These are phyloP conservation scores for Pachyseris speciosa DNA, from an alignment of 64 coral and sea anemone species.

Conservation along the genomic window DNA sequence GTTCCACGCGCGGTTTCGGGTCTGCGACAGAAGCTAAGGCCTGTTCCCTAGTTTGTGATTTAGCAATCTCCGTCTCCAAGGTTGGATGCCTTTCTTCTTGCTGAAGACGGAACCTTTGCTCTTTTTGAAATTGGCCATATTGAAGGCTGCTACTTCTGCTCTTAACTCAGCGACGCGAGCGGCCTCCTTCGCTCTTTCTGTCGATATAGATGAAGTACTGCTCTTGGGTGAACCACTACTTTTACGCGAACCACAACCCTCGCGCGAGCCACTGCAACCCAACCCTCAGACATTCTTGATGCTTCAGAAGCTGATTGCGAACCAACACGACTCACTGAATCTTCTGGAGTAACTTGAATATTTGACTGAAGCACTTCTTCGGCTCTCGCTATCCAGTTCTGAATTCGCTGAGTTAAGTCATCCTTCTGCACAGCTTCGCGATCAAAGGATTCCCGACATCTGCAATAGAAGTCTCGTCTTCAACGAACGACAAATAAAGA, in stretches of 20 bases:
- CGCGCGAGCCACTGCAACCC: no score
- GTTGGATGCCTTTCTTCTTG: background rate
- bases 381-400: background rate
- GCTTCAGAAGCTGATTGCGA: background rate
- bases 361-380: background rate
- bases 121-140: background rate
- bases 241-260: background rate
- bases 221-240: background rate
- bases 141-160: background rate
- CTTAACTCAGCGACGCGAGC: background rate
- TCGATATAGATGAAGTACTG: background rate
- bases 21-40: background rate
- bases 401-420: background rate
- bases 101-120: background rate
- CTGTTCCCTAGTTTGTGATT: background rate
- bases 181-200: background rate
- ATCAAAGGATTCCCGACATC: background rate
- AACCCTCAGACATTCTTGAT: background rate
- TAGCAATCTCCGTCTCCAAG: background rate
- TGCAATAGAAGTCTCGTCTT: background rate
- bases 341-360: background rate
- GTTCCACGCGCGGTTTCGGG: no score
- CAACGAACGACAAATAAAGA: background rate
- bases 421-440: background rate
- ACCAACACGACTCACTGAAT: background rate